A percentile compares a stretch with the other conserved stretches of the same genome.
These are phyloP conservation scores for Lasioglossum malachurum DNA, from an alignment of 2,888 invertebrate species.

Conservation along the genomic window DNA sequence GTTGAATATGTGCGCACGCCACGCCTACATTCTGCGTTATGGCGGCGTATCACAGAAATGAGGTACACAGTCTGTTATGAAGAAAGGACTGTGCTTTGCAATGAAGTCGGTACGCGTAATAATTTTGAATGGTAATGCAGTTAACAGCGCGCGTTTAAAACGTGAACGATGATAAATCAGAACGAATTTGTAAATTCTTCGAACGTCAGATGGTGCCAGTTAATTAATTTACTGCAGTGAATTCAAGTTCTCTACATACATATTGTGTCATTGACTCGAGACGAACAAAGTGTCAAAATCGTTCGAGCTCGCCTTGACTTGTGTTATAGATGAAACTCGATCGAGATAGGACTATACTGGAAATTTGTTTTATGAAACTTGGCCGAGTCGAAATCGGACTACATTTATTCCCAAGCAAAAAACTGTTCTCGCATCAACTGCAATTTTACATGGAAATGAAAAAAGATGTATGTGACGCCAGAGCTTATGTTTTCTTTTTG, in stretches of 20 bases:
- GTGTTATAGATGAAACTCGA: constrained; percentile 23
- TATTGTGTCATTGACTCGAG: constrained; percentile 77
- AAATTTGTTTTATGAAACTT: constrained; percentile 26
- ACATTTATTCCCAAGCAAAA: constrained; percentile 31
- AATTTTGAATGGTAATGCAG: constrained; percentile 39
- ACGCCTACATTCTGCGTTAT: constrained; percentile 69
- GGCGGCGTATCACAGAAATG: constrained; percentile 64
- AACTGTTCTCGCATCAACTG: constrained; percentile 26
- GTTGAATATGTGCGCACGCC: constrained; percentile 50
- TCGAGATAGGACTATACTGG: constrained; percentile 13
- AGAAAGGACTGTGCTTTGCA: constrained; percentile 57
- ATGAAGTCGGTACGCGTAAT: constrained; percentile 58
- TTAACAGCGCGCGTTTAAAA: constrained; percentile 37
- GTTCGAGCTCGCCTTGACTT: constrained; percentile 29
- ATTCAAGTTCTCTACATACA: constrained; percentile 41
- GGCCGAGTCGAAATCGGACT: background rate
- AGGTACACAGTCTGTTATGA: constrained; percentile 59
- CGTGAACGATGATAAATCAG: constrained; percentile 48
- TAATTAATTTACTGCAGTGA: constrained; percentile 55
- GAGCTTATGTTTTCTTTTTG: constrained; percentile 65
- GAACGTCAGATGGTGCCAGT: constrained; percentile 23
- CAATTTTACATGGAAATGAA: constrained; percentile 43
- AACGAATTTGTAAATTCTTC: constrained; percentile 10
- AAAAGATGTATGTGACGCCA: constrained; percentile 68
- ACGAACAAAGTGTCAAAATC: constrained; percentile 76